These are phyloP conservation scores for Falco punctatus DNA, from an alignment of 2,113 vertebrate genomes.

Conservation along the genomic window DNA sequence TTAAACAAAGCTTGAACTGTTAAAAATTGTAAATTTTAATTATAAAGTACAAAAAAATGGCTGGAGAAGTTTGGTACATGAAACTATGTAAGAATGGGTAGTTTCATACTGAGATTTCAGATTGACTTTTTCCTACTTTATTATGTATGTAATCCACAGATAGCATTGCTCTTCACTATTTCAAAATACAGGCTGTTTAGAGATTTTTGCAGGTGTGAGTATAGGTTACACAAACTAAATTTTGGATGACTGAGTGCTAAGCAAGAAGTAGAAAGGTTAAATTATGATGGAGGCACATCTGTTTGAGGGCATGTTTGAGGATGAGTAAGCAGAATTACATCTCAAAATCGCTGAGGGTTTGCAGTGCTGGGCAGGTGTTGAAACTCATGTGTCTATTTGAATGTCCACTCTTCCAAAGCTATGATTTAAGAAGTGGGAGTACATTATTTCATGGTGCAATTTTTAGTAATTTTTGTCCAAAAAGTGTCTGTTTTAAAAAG, in stretches of 20 bases:
- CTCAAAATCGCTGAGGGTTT: not conserved
- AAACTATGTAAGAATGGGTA: not conserved
- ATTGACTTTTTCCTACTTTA: not conserved
- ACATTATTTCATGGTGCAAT: not conserved
- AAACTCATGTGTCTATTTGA: not conserved
- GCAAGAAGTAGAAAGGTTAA: not conserved
- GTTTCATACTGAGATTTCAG: not conserved
- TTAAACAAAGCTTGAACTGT: not conserved
- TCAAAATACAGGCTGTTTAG: not conserved
- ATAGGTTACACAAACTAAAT: not conserved
- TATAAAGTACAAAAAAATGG: not conserved
- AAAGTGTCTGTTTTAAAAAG: not conserved
- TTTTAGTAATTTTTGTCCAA: not conserved
- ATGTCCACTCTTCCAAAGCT: not conserved
- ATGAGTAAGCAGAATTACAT: not conserved
- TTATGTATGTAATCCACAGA: not conserved
- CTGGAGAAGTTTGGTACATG: not conserved
- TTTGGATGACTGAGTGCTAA: not conserved
- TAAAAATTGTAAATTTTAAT: not conserved
- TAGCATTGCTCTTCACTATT: not conserved
- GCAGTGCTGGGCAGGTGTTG: not conserved
- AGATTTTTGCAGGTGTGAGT: not conserved
- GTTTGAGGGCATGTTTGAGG: not conserved
- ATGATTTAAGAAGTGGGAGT: not conserved
- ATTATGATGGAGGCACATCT: not conserved